Base-by-base conservation (phyloP, 1,140 invertebrate species). In the Pentalonia nigronervosa region DNA sequence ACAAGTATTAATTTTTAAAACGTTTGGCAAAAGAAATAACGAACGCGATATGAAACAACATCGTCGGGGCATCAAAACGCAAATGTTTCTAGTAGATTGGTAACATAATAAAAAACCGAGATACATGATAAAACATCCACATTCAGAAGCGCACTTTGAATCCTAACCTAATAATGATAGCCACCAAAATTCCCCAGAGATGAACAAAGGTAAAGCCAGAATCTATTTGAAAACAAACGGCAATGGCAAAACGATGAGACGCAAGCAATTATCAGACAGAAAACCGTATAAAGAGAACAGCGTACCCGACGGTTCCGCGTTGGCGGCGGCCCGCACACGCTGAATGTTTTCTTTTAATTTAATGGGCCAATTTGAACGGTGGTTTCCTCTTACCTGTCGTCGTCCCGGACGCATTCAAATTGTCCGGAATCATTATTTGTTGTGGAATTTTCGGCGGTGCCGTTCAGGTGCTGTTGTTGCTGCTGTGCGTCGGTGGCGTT, bases 371-470 rank as follows among this genome's bases (percentile, higher is more conserved):
- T 90, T 67, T 25, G 20, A 53, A 53, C 0, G 30, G 11, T 1
- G 7, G 3, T 41, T 60, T 60, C 7, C 6, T 50, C 81, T 53
- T 14, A 93, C 91, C 91, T 93, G 81, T 93, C 91, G 7, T 93
- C 91, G 7, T 93, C 91, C n/a, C 91, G 47, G 81, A 93, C 91
- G 36, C 91, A 93, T 86, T 93, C 91, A 50, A 93, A 93, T 53
- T 93, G 91, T 53, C 81, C 81, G 23, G 91, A 93, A 86, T 93
- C 91, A 56, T 86, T 93, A 25, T 86, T 93, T 53, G 91, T 53
- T 30, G 34, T 93, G 89, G 89, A 45, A 67, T 45, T 93, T 2
- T 93, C 91, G 14, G 91, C 48, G n/a, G 81, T 84, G 25, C 91
- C 91, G 14, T 93, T 93, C 30, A 93, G 30, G n/a, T 84, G 81